Base-by-base conservation (phyloP, 2,888 invertebrate species). In the Globia sparganii region DNA sequence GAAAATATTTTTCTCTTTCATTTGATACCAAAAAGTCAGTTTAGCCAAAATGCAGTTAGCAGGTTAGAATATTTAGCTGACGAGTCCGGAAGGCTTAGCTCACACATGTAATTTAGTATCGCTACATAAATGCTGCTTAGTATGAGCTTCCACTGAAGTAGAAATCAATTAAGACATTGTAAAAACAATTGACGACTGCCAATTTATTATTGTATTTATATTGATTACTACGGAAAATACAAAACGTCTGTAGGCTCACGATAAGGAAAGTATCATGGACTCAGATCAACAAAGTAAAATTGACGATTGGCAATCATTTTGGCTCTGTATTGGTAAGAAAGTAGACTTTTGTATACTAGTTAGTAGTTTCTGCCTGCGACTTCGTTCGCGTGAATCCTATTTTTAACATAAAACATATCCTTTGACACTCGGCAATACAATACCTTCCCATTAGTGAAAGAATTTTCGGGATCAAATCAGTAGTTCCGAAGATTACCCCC, bases 71-170 rank as follows among this genome's bases (percentile, higher is more conserved):
- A n/a, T n/a, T n/a, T n/a, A n/a, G n/a, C n/a, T n/a, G n/a, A n/a
- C n/a, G n/a, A n/a, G n/a, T n/a, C n/a, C 73, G 84, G 76, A 84
- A 84, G 64, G 28, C 18, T 71, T 34, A 62, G 13, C 28, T 46
- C n/a, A 75, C 13, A 62, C 49, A 49, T n/a, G 62, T 72, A 46
- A 65, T 65, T 62, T 70, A 71, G 56, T 65, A 77, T 34, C 18
- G 4, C 31, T 53, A 53, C 37, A 40, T 80, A 69, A 59, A 53
- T 65, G 25, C 11, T 61, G 43, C 0, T 61, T n/a, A 40, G n/a
- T 53, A 53, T 15, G 4, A 46, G 43, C 15, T 69, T 37, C n/a
- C 5, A 46, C 40, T 40, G 28, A 49, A 34, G 64, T 18, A 34
- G 40, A 25, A 40, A 59, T 67, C 46, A 15, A 31, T 72, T 58